Evolutionary conservation across 2,113 vertebrate species (phyloP).

Genomic region (Pycnonotus jocosus): DNA sequence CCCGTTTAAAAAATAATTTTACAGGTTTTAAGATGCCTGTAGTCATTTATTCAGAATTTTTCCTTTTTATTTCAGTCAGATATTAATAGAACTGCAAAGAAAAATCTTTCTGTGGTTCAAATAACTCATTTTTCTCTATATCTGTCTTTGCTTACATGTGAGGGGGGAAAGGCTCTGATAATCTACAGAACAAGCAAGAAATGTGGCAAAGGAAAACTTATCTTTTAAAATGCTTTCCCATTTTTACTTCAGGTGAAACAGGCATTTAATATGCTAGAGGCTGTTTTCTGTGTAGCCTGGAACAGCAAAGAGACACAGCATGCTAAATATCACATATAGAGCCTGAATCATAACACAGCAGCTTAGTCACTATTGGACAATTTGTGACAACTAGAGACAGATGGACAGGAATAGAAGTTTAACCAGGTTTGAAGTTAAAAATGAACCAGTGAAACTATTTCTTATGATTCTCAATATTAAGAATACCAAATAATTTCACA

Average conservation of each 20-base stretch:
- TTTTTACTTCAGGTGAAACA: slow-evolving; percentile 37
- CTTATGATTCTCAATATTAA: background rate
- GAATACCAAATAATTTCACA: background rate
- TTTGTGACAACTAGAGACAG: background rate
- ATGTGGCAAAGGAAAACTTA: slow-evolving; percentile 27
- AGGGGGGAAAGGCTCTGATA: slow-evolving; percentile 14
- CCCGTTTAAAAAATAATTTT: slow-evolving; percentile 25
- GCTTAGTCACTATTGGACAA: background rate
- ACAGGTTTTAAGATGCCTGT: background rate
- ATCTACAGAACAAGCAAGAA: slow-evolving; percentile 20
- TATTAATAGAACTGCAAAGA: slow-evolving; percentile 18
- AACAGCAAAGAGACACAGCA: background rate
- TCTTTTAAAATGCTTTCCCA: slow-evolving; percentile 17
- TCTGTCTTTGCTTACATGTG: background rate
- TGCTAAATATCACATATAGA: background rate
- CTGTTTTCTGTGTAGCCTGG: slow-evolving; percentile 26
- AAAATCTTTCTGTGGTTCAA: background rate
- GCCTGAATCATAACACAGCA: background rate
- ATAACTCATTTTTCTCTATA: slow-evolving; percentile 10
- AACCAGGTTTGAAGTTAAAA: slow-evolving; percentile 5
- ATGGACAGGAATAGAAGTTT: background rate
- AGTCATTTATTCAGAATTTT: slow-evolving; percentile 13
- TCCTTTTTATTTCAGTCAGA: slow-evolving; percentile 14
- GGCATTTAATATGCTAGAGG: slow-evolving; percentile 10
- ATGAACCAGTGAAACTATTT: background rate